phyloP scores from a whole-genome alignment of 2,113 vertebrate genomes.

The Ammodytes dubius region DNA sequence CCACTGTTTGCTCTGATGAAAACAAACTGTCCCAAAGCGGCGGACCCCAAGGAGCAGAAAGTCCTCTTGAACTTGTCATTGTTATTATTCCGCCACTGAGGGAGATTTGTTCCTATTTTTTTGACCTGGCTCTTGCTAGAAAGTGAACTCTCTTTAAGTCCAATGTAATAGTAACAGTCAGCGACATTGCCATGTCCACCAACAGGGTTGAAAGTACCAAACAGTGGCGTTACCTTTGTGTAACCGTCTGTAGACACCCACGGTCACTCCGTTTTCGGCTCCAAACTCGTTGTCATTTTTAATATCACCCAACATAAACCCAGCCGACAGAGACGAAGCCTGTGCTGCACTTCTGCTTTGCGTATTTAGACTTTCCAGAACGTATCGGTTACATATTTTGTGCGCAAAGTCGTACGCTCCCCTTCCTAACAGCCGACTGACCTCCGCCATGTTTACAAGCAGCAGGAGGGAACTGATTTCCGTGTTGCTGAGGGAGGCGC shows the following conservation, averaged over 20 bases:
- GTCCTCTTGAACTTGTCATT: not conserved
- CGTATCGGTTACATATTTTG: not conserved
- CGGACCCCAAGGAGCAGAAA: not conserved
- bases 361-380: not conserved
- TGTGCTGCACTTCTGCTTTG: fast-evolving
- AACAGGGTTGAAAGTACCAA: not conserved
- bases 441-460: slow-evolving; percentile 78
- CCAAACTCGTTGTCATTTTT: not conserved
- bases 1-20: slow-evolving; percentile 54
- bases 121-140: fast-evolving
- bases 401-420: not conserved
- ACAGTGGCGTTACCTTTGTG: not conserved
- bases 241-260: not conserved
- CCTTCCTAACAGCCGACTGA: slow-evolving; percentile 33
- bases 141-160: too few relatives aligned
- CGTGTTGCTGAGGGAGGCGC: not conserved
- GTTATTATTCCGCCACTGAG: fast-evolving
- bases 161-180: not conserved
- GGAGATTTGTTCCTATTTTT: fast-evolving
- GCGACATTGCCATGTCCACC: not conserved
- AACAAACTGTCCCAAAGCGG: not conserved
- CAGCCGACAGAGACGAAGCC: not conserved
- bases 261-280: not conserved
- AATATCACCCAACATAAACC: not conserved
- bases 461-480: not conserved